Conservation (phyloP, 2,113 vertebrate species). For the Eupsittula cactorum region DNA sequence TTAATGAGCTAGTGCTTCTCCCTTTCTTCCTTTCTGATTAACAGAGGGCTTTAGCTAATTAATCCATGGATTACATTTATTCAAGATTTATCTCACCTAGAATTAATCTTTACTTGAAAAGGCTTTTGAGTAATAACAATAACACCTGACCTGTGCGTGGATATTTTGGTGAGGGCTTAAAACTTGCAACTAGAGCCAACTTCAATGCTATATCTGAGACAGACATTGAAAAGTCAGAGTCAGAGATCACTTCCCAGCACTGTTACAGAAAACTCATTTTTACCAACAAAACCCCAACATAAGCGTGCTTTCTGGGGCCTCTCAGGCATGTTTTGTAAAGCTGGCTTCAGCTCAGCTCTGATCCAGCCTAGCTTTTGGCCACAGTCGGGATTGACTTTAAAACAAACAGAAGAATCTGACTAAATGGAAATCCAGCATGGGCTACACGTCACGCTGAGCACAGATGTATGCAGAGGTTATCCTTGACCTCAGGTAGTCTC, state of each 20-base stretch:
- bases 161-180: neutral
- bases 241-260: neutral
- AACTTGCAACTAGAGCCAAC: neutral
- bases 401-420: neutral
- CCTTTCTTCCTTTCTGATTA: slow-evolving; percentile 63
- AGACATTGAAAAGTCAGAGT: neutral
- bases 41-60: slow-evolving; percentile 65
- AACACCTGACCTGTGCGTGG: neutral
- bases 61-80: slow-evolving; percentile 59
- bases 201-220: neutral
- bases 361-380: neutral
- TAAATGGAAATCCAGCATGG: neutral
- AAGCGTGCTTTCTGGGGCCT: neutral
- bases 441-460: neutral
- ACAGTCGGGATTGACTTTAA: neutral
- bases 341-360: neutral
- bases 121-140: neutral
- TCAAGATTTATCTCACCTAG: slow-evolving; percentile 57
- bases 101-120: slow-evolving; percentile 43
- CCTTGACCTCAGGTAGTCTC: neutral
- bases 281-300: neutral
- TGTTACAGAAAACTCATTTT: neutral
- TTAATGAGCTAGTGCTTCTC: slow-evolving; percentile 65
- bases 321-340: neutral
- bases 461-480: neutral